Conservation (phyloP, 2,888 invertebrate species). For the Alloscopus bannaensis region DNA sequence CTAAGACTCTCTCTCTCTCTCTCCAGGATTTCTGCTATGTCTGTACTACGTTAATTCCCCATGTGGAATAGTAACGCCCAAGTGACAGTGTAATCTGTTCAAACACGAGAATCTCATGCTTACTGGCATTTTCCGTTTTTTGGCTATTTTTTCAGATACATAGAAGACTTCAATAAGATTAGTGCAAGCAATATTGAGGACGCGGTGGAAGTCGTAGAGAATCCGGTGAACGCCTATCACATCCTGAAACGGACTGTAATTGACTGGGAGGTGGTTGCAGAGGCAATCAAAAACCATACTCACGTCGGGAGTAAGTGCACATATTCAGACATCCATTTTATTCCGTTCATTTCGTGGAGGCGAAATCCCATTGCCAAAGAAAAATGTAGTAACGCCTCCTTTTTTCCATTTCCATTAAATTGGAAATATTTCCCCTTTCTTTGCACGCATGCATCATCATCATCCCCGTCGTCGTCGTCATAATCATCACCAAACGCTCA, state of each 20-base stretch:
- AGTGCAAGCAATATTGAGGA: conserved; percentile 31
- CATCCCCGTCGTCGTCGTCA: background rate
- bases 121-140: conserved; percentile 6
- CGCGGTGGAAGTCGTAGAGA: conserved; percentile 72
- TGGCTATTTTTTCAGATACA: too few species aligned
- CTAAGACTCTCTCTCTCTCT: background rate
- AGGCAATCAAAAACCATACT: conserved; percentile 71
- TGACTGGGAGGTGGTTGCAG: conserved; percentile 74
- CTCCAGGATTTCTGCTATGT: too few species aligned
- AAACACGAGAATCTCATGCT: background rate
- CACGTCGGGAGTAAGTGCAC: conserved; percentile 68
- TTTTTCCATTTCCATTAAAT: too few species aligned
- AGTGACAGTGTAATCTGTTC: background rate
- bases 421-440: background rate
- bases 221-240: conserved; percentile 75
- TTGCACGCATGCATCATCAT: background rate
- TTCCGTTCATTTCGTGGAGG: background rate
- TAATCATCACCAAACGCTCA: too few species aligned
- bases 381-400: too few species aligned
- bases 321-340: too few species aligned
- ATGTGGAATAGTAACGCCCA: too few species aligned
- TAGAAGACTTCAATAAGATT: conserved; percentile 72
- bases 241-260: conserved; percentile 74
- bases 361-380: background rate
- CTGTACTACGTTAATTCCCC: too few species aligned